Evolutionary conservation across 2,113 vertebrate species (phyloP).

Genomic region (Bubo blakistoni): DNA sequence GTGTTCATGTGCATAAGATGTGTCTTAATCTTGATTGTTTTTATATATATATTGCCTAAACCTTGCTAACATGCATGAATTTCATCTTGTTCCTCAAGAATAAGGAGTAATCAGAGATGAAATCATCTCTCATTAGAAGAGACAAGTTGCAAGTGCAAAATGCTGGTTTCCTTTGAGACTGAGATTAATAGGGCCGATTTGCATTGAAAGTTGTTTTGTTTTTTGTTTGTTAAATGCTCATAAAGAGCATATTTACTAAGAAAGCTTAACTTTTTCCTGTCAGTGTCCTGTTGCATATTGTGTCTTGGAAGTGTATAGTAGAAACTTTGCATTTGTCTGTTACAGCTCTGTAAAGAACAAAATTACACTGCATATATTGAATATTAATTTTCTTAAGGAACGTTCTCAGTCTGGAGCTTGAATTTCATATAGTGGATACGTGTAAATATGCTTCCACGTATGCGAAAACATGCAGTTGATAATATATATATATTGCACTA

Average conservation of each 20-base stretch:
- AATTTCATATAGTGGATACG: not conserved
- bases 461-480: not conserved
- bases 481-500: not conserved
- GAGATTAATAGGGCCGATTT: constrained; percentile 4
- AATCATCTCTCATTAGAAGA: not conserved
- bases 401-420: not conserved
- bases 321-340: not conserved
- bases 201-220: not conserved
- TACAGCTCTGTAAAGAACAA: not conserved
- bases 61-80: not conserved
- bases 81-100: not conserved
- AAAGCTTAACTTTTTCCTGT: not conserved
- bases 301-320: not conserved
- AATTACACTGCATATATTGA: not conserved
- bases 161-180: constrained; percentile 36
- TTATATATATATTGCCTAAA: not conserved
- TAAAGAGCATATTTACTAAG: not conserved
- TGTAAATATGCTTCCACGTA: not conserved
- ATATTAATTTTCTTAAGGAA: not conserved
- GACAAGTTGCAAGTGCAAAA: constrained; percentile 3
- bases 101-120: not conserved
- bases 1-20: not conserved
- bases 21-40: not conserved
- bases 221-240: not conserved
- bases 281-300: not conserved